Evolutionary conservation across 2,888 invertebrate species (phyloP).

Genomic region (Nebria brevicollis): DNA sequence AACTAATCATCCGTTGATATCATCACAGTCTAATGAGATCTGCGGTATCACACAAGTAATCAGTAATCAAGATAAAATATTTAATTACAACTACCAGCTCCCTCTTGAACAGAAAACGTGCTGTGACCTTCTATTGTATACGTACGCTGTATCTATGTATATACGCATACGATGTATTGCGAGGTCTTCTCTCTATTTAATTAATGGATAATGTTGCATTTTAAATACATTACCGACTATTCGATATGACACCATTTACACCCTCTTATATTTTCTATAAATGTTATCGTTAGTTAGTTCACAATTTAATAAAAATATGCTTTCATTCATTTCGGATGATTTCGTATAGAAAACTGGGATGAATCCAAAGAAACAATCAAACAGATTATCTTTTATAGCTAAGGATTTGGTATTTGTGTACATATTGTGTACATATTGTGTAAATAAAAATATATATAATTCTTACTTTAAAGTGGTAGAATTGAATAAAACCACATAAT

Average conservation of each 20-base stretch:
- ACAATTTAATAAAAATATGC: no score
- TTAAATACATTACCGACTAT: no score
- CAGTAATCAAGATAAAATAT: constrained; percentile 20
- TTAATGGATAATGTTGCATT: background rate
- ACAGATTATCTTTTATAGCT: no score
- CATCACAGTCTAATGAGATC: background rate
- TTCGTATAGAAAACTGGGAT: no score
- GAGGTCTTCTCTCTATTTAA: background rate
- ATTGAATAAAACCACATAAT: no score
- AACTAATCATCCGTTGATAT: background rate
- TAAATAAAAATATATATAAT: no score
- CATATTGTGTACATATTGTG: no score
- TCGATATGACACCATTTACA: background rate
- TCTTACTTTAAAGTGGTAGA: no score
- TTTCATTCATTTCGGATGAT: no score
- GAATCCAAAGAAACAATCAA: no score
- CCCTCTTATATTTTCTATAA: background rate
- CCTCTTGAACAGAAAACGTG: constrained; percentile 6
- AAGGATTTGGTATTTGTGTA: no score
- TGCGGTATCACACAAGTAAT: constrained; percentile 5
- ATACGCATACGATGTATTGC: background rate
- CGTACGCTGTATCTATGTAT: background rate
- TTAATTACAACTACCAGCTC: constrained; percentile 18
- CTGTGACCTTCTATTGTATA: constrained; percentile 23
- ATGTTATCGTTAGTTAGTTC: background rate